phyloP scores from a whole-genome alignment of 1,140 invertebrate species.

The Ephestia elutella region DNA sequence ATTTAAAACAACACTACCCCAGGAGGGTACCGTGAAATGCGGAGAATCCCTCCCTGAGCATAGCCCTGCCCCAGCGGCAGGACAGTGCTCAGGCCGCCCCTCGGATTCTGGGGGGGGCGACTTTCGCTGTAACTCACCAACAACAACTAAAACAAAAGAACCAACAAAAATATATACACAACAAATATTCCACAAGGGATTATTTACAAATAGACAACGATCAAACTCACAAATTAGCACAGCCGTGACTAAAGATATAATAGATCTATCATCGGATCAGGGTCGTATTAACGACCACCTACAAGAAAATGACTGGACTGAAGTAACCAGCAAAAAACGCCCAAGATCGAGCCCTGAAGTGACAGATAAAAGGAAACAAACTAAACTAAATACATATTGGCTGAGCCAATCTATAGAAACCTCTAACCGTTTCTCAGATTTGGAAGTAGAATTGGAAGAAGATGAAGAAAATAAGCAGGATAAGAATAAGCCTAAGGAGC shows the following conservation, averaged over 20 bases:
- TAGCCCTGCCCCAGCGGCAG: not conserved
- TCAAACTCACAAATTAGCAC: conserved; percentile 9
- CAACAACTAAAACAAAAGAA: not conserved
- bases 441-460: not conserved
- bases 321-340: not conserved
- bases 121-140: not conserved
- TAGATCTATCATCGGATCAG: not conserved
- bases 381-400: conserved; percentile 14
- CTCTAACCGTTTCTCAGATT: not conserved
- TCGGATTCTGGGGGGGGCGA: conserved; percentile 8
- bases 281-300: not conserved
- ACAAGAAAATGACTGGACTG: not conserved
- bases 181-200: conserved; percentile 7
- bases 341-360: not conserved
- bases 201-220: conserved; percentile 10
- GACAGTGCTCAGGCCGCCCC: not conserved
- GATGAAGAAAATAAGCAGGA: too few relatives aligned
- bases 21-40: conserved; percentile 17
- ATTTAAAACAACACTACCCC: conserved; percentile 15
- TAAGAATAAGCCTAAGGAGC: too few relatives aligned
- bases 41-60: conserved; percentile 18
- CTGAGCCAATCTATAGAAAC: not conserved
- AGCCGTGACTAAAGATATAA: not conserved
- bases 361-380: not conserved
- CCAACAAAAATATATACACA: conserved; percentile 12